Evolutionary conservation across 2,113 vertebrate genomes (phyloP).

Genomic region (Sinocyclocheilus anophthalmus): DNA sequence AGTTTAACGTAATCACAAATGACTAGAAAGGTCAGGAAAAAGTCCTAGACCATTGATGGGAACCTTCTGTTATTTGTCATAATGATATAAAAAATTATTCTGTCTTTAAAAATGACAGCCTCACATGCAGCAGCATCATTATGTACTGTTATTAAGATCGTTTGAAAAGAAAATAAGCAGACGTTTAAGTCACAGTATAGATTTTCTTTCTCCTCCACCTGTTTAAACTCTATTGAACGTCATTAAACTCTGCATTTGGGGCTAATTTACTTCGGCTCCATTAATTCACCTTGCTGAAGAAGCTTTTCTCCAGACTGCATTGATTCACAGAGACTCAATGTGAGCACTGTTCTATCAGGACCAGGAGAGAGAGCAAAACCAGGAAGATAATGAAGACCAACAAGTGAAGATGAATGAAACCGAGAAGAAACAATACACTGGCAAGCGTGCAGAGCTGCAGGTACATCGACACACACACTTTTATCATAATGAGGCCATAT

Average conservation of each 20-base stretch:
- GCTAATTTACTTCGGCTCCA: neutral
- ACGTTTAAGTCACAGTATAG: neutral
- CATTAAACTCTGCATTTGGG: neutral
- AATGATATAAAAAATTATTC: neutral
- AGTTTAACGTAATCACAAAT: neutral
- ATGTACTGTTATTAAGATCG: neutral
- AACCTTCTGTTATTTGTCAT: neutral
- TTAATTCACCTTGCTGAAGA: neutral
- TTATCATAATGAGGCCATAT: neutral
- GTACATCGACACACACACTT: slow-evolving; percentile 52
- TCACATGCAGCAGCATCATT: neutral
- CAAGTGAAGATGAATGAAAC: slow-evolving; percentile 39
- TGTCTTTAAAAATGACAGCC: neutral
- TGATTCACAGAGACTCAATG: neutral
- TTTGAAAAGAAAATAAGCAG: neutral
- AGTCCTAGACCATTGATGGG: neutral
- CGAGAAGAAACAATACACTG: slow-evolving; percentile 39
- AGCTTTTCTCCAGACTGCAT: neutral
- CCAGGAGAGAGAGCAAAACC: slow-evolving; percentile 45
- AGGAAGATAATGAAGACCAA: neutral
- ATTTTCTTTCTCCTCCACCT: neutral
- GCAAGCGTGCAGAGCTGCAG: slow-evolving; percentile 64
- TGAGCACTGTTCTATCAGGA: slow-evolving; percentile 41
- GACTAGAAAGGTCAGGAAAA: neutral
- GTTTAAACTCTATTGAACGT: neutral